These are phyloP conservation scores for Mamestra brassicae DNA, from an alignment of 2,888 invertebrate species.

Conservation along the genomic window DNA sequence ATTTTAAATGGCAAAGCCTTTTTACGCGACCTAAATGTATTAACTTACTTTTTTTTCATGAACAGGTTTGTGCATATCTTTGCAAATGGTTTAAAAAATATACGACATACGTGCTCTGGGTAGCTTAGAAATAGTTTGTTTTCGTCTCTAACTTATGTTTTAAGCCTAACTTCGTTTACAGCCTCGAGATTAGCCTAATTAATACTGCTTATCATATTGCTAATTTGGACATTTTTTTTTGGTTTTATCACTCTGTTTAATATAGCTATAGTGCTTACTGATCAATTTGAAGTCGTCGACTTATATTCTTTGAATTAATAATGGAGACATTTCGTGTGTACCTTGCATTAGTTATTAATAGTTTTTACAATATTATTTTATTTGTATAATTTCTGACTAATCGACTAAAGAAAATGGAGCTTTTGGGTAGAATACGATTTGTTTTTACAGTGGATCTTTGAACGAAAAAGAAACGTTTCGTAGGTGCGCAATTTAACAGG, in stretches of 20 bases:
- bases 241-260: constrained; percentile 60
- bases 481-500: constrained; percentile 88
- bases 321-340: constrained; percentile 51
- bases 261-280: constrained; percentile 45
- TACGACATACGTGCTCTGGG: constrained; percentile 4
- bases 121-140: neutral
- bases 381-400: constrained; percentile 72
- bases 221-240: constrained; percentile 65
- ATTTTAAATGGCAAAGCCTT: constrained; percentile 19
- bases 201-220: constrained; percentile 68
- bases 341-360: constrained; percentile 47
- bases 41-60: neutral
- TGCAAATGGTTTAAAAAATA: constrained; percentile 32
- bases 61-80: neutral
- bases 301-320: constrained; percentile 46
- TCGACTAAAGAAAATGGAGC: constrained; percentile 34
- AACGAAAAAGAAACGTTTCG: constrained; percentile 11
- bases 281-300: constrained; percentile 41
- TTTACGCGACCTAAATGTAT: constrained; percentile 17
- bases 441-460: constrained; percentile 6
- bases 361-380: constrained; percentile 63
- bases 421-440: constrained; percentile 29
- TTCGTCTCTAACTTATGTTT: constrained; percentile 17
- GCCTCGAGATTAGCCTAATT: constrained; percentile 44
- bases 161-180: constrained; percentile 61